A percentile compares a stretch with the other conserved stretches of the same genome.
Evolutionary conservation across 1,140 invertebrate genomes (phyloP).

Genomic region (Gonioctena quinquepunctata): DNA sequence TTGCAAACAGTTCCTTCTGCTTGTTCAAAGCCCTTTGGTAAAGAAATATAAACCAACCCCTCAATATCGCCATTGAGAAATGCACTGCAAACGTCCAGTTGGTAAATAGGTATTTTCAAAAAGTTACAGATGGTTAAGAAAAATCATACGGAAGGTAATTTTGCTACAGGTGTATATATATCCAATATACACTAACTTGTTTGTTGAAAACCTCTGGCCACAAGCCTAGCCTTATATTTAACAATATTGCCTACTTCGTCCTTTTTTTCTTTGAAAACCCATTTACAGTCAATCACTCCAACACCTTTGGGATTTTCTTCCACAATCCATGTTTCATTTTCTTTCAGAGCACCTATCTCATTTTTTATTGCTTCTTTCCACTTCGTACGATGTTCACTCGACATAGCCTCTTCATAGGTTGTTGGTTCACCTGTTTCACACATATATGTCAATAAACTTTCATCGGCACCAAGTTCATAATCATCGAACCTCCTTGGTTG

Average conservation of each 20-base stretch:
- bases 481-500: no score
- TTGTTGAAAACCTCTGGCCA: constrained; percentile 1
- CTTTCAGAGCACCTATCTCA: constrained; percentile 18
- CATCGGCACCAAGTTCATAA: no score
- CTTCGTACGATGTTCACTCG: constrained; percentile 8
- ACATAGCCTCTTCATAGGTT: constrained; percentile 18
- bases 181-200: not conserved
- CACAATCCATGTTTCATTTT: constrained; percentile 24
- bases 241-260: not conserved
- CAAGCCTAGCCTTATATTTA: not conserved
- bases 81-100: not conserved
- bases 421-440: no score
- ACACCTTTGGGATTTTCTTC: not conserved
- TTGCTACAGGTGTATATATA: constrained; percentile 2
- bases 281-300: constrained; percentile 3
- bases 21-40: not conserved
- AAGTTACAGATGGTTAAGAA: constrained; percentile 9
- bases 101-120: not conserved
- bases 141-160: not conserved
- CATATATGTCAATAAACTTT: no score
- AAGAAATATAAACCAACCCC: not conserved
- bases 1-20: not conserved
- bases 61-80: not conserved
- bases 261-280: constrained; percentile 6
- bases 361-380: constrained; percentile 22